Percentiles rank a stretch among this genome's conserved stretches.
These are phyloP conservation scores for Brevipalpus yothersi DNA, from an alignment of 1,140 invertebrate genomes.

Conservation along the genomic window DNA sequence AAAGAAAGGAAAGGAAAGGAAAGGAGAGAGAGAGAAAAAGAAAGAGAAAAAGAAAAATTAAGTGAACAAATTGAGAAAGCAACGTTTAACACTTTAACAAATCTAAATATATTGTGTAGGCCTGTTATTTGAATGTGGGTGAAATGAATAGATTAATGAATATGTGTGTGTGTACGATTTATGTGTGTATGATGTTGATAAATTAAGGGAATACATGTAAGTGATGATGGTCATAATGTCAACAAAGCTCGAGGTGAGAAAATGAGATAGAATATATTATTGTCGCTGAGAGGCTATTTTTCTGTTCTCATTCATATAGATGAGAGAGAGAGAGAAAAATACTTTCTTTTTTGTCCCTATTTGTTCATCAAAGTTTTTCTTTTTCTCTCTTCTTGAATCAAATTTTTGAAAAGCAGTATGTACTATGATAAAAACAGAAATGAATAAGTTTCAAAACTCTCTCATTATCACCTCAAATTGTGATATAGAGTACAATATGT, in stretches of 20 bases:
- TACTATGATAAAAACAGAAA: background rate
- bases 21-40: background rate
- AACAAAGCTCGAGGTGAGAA: too few species aligned
- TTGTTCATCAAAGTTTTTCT: background rate
- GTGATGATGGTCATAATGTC: background rate
- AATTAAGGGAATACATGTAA: background rate
- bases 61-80: background rate
- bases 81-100: too few species aligned
- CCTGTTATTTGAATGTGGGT: too few species aligned
- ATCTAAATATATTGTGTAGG: too few species aligned
- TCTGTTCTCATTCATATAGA: too few species aligned
- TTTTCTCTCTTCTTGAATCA: background rate
- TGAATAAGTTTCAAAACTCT: background rate
- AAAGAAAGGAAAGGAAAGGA: background rate
- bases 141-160: too few species aligned
- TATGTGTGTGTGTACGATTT: too few species aligned
- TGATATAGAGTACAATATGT: background rate
- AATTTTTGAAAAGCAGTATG: background rate
- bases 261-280: too few species aligned
- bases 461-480: background rate
- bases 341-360: background rate
- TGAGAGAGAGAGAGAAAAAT: background rate
- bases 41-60: background rate
- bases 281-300: too few species aligned
- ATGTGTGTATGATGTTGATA: too few species aligned